These are phyloP conservation scores for Clistopyga incitator DNA, from an alignment of 2,888 invertebrate species.

Conservation along the genomic window DNA sequence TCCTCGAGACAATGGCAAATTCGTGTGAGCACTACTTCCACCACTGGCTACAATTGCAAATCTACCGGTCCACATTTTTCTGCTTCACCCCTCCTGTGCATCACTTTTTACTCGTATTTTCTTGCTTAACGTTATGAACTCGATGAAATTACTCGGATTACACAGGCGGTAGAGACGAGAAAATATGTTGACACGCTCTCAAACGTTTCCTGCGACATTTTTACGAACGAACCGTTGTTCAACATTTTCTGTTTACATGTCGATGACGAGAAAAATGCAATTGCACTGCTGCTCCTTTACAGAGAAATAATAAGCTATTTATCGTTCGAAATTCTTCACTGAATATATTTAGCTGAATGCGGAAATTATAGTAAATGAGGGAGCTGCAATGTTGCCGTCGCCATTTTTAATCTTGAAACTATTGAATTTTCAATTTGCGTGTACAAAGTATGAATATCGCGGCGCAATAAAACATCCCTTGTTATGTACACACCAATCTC, in stretches of 20 bases:
- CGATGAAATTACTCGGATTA: constrained; percentile 2
- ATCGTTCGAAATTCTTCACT: neutral
- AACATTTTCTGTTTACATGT: neutral
- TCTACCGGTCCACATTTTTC: constrained; percentile 16
- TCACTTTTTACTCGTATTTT: constrained; percentile 8
- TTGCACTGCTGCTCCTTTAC: neutral
- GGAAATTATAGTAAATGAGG: neutral
- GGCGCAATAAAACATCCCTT: constrained; percentile 26
- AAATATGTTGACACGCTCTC: constrained; percentile 22
- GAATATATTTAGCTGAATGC: neutral
- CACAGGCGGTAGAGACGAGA: constrained; percentile 29
- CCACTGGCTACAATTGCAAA: constrained; percentile 15
- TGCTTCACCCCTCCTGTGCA: neutral
- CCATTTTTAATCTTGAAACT: neutral
- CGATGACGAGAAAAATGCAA: neutral
- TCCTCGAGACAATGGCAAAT: constrained; percentile 44
- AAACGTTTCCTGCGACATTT: neutral
- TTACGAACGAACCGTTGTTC: neutral
- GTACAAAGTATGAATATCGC: neutral
- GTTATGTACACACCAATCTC: constrained; percentile 51
- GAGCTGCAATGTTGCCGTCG: neutral
- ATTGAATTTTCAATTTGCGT: neutral
- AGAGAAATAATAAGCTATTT: neutral
- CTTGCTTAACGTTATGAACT: neutral
- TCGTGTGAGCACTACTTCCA: constrained; percentile 25